Conservation (phyloP, 37 sponge, comb jelly and placozoan species). For the Beroe ovata region DNA sequence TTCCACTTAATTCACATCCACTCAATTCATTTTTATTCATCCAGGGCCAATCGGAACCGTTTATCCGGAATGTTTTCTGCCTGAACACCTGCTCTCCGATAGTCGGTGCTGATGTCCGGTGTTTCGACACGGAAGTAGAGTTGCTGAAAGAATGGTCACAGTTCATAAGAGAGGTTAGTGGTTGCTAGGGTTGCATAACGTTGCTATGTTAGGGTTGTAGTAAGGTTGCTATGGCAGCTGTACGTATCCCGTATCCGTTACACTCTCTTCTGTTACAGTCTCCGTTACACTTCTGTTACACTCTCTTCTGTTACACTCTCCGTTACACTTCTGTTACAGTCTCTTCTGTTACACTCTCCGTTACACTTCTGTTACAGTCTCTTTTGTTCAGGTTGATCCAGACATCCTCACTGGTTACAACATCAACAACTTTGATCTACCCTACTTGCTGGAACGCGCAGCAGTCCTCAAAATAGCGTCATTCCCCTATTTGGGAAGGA, state of each 20-base stretch:
- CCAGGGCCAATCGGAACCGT: constrained; percentile 83
- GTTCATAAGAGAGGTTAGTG: constrained; percentile 75
- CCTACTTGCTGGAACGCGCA: constrained; percentile 92
- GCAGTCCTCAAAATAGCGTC: constrained; percentile 72
- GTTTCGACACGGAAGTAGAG: constrained; percentile 73
- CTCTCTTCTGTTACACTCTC: no score
- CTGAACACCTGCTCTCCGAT: constrained; percentile 81
- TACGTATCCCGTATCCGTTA: no score
- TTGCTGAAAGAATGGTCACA: constrained; percentile 82
- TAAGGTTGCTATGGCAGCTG: no score
- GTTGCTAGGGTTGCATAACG: no score
- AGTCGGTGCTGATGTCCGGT: constrained; percentile 86
- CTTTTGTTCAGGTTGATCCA: constrained; percentile 85
- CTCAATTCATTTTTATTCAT: neutral
- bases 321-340: no score
- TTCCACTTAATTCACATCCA: neutral
- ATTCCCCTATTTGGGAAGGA: constrained; percentile 88
- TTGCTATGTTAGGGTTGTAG: no score
- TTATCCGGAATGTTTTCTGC: constrained; percentile 87
- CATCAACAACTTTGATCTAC: constrained; percentile 95
- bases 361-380: no score
- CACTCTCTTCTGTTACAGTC: no score
- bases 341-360: no score
- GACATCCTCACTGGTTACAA: constrained; percentile 98
- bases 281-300: no score